phyloP scores from a whole-genome alignment of 2,888 invertebrate species.

The Alcis repandata region DNA sequence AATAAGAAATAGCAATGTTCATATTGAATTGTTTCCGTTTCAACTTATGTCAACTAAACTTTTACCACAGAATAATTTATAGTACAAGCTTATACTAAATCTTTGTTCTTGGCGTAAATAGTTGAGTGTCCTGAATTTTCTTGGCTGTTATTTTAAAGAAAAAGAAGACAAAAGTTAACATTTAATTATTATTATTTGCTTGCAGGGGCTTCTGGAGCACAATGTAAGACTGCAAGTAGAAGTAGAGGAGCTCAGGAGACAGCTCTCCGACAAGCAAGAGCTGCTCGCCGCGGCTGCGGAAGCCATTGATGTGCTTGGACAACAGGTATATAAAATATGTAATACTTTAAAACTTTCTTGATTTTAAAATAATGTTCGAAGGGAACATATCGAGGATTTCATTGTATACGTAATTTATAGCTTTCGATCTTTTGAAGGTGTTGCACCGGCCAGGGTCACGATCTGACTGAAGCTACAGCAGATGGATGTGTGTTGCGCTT shows the following conservation, averaged over 20 bases:
- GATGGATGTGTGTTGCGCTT: too few species aligned
- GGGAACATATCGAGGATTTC: background rate
- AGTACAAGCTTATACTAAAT: too few species aligned
- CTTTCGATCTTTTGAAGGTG: too few species aligned
- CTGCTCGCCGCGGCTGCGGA: conserved; percentile 94
- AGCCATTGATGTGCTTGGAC: conserved; percentile 92
- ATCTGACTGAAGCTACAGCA: too few species aligned
- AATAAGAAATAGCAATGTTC: background rate
- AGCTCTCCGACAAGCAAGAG: conserved; percentile 93
- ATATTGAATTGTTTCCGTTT: background rate
- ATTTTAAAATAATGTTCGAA: background rate
- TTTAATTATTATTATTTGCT: conserved; percentile 42
- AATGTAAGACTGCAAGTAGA: conserved; percentile 89
- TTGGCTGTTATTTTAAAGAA: too few species aligned
- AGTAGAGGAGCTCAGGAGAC: conserved; percentile 91
- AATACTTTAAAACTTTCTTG: background rate
- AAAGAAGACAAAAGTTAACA: background rate
- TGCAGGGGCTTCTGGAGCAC: conserved; percentile 79
- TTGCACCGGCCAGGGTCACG: too few species aligned
- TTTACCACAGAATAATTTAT: too few species aligned
- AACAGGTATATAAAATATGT: conserved; percentile 65
- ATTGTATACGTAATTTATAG: too few species aligned
- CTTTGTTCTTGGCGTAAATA: too few species aligned
- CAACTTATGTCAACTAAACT: too few species aligned
- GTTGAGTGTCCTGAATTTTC: too few species aligned